Conservation (phyloP, 2,113 vertebrate species). For the Drymodes brunneopygia region DNA sequence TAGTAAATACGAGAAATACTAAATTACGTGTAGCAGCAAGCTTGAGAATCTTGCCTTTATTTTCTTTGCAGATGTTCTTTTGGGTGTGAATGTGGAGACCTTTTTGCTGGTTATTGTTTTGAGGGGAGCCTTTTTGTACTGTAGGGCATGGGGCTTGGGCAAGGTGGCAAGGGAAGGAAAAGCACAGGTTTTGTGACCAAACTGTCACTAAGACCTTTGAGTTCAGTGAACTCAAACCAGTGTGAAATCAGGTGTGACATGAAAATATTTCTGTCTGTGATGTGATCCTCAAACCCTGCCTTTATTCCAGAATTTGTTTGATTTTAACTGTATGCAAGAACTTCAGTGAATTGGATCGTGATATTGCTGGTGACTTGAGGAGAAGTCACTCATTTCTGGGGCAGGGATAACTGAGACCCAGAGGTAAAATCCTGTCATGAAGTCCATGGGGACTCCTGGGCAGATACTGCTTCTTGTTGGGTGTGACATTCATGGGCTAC, state of each 20-base stretch:
- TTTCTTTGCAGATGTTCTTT: neutral
- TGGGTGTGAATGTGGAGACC: neutral
- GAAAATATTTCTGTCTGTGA: neutral
- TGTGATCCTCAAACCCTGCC: neutral
- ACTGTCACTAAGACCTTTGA: neutral
- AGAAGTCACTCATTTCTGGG: neutral
- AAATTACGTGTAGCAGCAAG: neutral
- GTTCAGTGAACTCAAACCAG: neutral
- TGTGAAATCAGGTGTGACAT: neutral
- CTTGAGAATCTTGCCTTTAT: neutral
- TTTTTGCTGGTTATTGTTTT: neutral
- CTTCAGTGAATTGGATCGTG: neutral
- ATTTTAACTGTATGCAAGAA: neutral
- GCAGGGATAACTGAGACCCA: neutral
- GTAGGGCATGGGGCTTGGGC: neutral
- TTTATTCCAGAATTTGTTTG: neutral
- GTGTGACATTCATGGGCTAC: neutral
- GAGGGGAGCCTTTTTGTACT: neutral
- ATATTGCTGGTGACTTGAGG: neutral
- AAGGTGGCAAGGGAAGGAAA: neutral
- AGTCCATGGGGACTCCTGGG: neutral
- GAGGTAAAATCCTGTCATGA: neutral
- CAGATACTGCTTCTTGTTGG: neutral
- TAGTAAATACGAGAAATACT: neutral
- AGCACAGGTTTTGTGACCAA: neutral